These are phyloP conservation scores for Cheilosia impressa DNA, from an alignment of 2,888 invertebrate genomes.

Conservation along the genomic window DNA sequence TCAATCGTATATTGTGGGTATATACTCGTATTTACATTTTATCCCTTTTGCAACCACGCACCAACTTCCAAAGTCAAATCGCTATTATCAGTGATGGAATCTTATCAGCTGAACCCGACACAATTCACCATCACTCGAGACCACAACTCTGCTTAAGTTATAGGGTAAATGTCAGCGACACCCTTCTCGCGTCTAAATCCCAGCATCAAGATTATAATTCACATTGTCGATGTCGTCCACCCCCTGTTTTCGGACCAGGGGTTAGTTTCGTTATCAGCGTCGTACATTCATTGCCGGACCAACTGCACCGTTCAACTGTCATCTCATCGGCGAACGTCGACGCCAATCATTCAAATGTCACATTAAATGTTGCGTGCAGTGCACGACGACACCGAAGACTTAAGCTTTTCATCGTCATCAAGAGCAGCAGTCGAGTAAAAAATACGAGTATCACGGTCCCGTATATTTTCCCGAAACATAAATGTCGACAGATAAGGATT, in stretches of 20 bases:
- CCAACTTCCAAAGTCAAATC: conserved; percentile 40
- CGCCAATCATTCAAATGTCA: conserved; percentile 77
- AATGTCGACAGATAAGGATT: conserved; percentile 75
- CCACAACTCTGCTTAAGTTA: conserved; percentile 47
- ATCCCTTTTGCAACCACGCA: conserved; percentile 11
- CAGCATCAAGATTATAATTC: conserved; percentile 40
- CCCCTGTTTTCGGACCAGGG: conserved; percentile 8
- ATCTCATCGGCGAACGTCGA: conserved; percentile 62
- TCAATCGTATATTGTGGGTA: not conserved
- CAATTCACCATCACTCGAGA: conserved; percentile 39
- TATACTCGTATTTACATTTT: not conserved
- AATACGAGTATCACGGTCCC: conserved; percentile 33
- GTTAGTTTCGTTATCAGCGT: conserved; percentile 55
- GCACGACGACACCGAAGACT: conserved; percentile 50
- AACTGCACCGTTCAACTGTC: conserved; percentile 35
- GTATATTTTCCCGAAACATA: conserved; percentile 63
- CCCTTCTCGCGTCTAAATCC: conserved; percentile 19
- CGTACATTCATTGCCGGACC: conserved; percentile 33
- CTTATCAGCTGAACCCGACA: conserved; percentile 47
- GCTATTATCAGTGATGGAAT: conserved; percentile 36
- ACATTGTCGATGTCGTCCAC: not conserved
- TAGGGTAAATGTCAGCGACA: conserved; percentile 29
- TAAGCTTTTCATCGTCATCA: conserved; percentile 73
- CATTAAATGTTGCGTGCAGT: conserved; percentile 76
- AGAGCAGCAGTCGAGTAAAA: conserved; percentile 39